Evolutionary conservation across 2,113 vertebrate species (phyloP), one percentile per base, ranked within the genome.

Genomic region (Leucopsar rothschildi): DNA sequence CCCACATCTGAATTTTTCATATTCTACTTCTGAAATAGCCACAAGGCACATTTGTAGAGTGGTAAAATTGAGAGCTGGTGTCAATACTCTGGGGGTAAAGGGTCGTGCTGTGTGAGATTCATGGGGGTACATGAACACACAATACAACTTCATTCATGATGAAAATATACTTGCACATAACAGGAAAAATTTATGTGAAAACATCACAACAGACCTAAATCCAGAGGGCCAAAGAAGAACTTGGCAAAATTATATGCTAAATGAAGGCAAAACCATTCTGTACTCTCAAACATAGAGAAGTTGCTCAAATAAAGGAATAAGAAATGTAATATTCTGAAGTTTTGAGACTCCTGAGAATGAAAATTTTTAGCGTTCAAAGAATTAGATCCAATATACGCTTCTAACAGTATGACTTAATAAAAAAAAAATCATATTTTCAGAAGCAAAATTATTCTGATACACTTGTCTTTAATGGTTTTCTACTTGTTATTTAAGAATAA

Each of bases 381-480:
- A 73, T 31, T 75, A 77, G 23, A 31, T 88, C 53, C 45, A 86
- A 29, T 55, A 60, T 25, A 68, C 65, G 13, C 29, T 92, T 93
- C 65, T 79, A 94, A 94, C 19, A 70, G 81, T 75, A 60, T 3
- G 5, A 75, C 47, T 94, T 72, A 81, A 78, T 88, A 7, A 39
- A 88, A 97, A 90, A 97, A 93, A 91, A 63, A 5, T 49, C 2
- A 3, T 35, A 64, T 59, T 93, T 90, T 84, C 53, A 91, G 42
- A 88, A 52, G 17, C 5, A 82, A 84, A 95, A 95, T 70, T 70
- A 86, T 78, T 86, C 93, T 75, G 7, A 75, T 77, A 55, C n/a
- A 86, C 68, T 96, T 88, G 82, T 82, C 28, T 80, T 78, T 45
- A 85, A 65, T 33, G 22, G 6, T 21, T 69, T 76, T 52, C 19